A percentile compares a stretch with the other conserved stretches of the same genome.
Conservation (phyloP, 2,797 vertebrate genomes). For the Hipposideros larvatus region DNA sequence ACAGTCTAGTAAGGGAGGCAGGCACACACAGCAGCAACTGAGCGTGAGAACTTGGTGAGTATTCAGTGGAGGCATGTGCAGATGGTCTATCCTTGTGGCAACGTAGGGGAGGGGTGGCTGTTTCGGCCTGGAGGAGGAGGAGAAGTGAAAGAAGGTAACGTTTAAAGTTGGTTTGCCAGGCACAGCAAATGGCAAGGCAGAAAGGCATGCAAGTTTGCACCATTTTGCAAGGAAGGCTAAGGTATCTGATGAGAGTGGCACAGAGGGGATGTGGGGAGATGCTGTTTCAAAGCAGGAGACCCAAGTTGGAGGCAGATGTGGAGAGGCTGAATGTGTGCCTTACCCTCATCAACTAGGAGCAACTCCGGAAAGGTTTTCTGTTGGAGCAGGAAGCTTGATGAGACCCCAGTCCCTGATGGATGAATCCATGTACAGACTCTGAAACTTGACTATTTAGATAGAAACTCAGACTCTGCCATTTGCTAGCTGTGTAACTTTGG, state of each 20-base stretch:
- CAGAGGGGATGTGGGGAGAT: not conserved
- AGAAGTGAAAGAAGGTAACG: not conserved
- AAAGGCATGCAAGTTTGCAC: not conserved
- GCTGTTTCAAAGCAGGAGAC: not conserved
- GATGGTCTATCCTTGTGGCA: accelerated
- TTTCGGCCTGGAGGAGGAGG: not conserved
- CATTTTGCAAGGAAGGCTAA: not conserved
- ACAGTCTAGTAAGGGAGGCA: not conserved
- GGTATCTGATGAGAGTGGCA: not conserved
- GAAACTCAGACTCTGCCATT: not conserved
- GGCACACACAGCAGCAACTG: accelerated
- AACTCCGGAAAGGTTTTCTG: not conserved
- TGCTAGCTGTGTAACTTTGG: not conserved
- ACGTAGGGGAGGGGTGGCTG: not conserved
- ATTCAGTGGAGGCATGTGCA: accelerated
- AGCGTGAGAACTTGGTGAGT: not conserved
- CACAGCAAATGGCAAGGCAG: not conserved
- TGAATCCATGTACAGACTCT: not conserved
- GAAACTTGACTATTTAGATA: not conserved
- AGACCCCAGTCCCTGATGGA: not conserved
- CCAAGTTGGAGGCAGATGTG: not conserved
- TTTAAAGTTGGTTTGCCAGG: not conserved
- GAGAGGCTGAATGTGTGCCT: not conserved
- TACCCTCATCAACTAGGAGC: not conserved
- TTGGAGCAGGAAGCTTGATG: not conserved